Evolutionary conservation across 23 tunicate species (phyloP), one percentile per base, ranked within the genome.

Genomic region (Halocynthia aurantium): DNA sequence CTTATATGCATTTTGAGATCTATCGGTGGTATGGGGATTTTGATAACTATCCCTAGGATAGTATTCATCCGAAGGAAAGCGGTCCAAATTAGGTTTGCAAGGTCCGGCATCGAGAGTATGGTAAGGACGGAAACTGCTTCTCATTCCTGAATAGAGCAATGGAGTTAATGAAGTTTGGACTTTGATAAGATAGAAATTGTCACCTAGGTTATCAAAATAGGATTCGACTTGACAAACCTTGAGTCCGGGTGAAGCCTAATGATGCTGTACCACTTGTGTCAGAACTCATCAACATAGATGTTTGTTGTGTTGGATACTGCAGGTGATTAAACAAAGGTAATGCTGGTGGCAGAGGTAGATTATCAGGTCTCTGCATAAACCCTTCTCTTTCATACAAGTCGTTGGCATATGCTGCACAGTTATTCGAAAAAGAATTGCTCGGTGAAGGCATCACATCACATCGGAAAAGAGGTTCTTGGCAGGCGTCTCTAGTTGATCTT

Each of bases 71-170:
- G 44, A 31, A 31, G 44, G 44, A 31, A 31, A 31, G 44, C 44
- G 44, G 44, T 31, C 44, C 44, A 31, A 31, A 31, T 67, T 67
- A 17, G 12, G 12, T 11, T 67, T 67, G 21, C 72, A n/a, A 11
- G 12, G 72, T 17, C 17, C 17, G 72, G 70, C 10, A 15, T 65
- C 70, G 70, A 65, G 70, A 65, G 70, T 65, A 65, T 49, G 70
- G 70, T 65, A 65, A 20, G 22, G 70, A 20, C 70, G 70, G 9
- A 65, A 65, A 49, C 70, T 65, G 70, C 70, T 65, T 11, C 70
- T 49, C n/a, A 10, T 10, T 20, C 70, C 70, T 65, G 70, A 13
- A 58, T 58, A 58, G 17, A 58, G 4, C 4, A 31, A 31, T 31
- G 44, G 44, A n/a, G 1, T 31, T 0, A 31, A 31, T 31, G 44